A percentile compares a stretch with the other conserved stretches of the same genome.
phyloP scores from a whole-genome alignment of 2,888 invertebrate species.

The Urechis unicinctus region DNA sequence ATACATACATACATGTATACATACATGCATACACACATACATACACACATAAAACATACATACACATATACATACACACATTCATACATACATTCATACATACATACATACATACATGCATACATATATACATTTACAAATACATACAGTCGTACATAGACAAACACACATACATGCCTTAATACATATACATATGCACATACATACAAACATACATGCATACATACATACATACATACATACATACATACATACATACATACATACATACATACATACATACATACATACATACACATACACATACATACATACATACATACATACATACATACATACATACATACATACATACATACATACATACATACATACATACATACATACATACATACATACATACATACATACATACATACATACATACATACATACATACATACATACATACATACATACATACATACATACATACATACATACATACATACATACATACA shows the following conservation, averaged over 20 bases:
- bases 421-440: neutral
- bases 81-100: too few species aligned
- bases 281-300: neutral
- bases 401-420: neutral
- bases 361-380: neutral
- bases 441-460: constrained; percentile 1
- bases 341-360: neutral
- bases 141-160: neutral
- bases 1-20: too few species aligned
- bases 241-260: neutral
- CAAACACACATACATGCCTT: too few species aligned
- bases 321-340: neutral
- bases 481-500: constrained; percentile 1
- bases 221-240: neutral
- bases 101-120: too few species aligned
- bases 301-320: neutral
- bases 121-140: too few species aligned
- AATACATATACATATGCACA: too few species aligned
- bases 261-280: neutral
- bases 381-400: neutral
- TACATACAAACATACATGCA: neutral
- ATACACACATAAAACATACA: too few species aligned
- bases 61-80: too few species aligned
- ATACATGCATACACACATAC: too few species aligned
- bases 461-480: constrained; percentile 1